These are phyloP conservation scores for Zaprionus tsacasi DNA, from an alignment of 1,140 invertebrate species.

Conservation along the genomic window DNA sequence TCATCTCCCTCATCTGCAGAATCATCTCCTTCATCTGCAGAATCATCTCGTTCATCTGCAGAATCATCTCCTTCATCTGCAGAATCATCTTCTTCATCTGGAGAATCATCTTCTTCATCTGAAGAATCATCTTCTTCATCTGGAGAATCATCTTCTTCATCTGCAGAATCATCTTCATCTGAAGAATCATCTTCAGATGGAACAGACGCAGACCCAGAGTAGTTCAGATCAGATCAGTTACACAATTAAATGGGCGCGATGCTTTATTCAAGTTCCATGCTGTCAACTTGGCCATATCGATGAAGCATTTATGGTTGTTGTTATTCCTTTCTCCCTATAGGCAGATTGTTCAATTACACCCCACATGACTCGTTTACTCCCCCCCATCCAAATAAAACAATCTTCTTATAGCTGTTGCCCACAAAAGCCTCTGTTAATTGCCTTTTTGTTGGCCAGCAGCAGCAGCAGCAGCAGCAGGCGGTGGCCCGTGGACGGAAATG, in stretches of 20 bases:
- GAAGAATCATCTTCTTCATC: too few relatives aligned
- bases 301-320: background rate
- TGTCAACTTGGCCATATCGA: slow-evolving; percentile 3
- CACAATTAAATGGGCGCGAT: background rate
- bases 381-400: slow-evolving; percentile 2
- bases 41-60: too few relatives aligned
- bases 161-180: too few relatives aligned
- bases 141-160: too few relatives aligned
- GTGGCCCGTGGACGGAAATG: background rate
- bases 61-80: too few relatives aligned
- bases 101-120: too few relatives aligned
- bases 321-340: background rate
- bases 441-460: slow-evolving; percentile 16
- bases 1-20: too few relatives aligned
- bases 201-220: too few relatives aligned
- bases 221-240: background rate
- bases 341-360: slow-evolving; percentile 1
- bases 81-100: too few relatives aligned
- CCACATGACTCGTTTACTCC: background rate
- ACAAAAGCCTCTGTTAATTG: slow-evolving; percentile 21
- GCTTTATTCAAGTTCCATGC: background rate
- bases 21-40: too few relatives aligned
- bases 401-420: slow-evolving; percentile 9
- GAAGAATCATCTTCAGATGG: too few relatives aligned
- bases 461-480: background rate